Base-by-base conservation (phyloP, 1,140 invertebrate species). In the Drosophila nikananu region DNA sequence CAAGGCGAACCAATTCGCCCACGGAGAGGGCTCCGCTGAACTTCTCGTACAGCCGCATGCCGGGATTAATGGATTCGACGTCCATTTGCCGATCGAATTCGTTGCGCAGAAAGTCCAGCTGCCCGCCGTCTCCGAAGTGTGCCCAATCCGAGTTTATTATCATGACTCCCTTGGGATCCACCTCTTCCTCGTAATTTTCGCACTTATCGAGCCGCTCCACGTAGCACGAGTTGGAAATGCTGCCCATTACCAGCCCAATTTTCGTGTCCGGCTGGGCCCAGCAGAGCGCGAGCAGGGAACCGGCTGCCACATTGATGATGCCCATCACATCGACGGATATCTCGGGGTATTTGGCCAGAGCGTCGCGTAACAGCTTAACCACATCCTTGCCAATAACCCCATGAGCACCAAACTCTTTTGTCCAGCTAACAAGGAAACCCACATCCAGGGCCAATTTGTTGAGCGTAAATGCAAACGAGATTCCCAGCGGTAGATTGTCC, bases 401-500 rank as follows among this genome's bases (percentile, higher is more conserved):
- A 9, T 54, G 46, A 9, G 84, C 83, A 0, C 90, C 90, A 23
- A 82, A 92, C 35, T 81, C 81, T 35, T 86, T 89, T 1, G 99
- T 99, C 99, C 99, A 99, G 9, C 95, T 95, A 25, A 97, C 96
- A 23, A 99, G 95, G 44, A 95, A 94, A 5, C 98, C 99, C 63
- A 97, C 96, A 4, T 97, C 97, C 13, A 99, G 94, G 1, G 98
- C 97, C 52, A 97, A 94, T 92, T 99, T 99, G 44, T 94, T 94
- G 86, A 99, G 96, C 0, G 99, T 98, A 93, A 99, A 99, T 66
- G 98, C 99, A 94, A 99, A 99, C 0, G 99, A 99, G 93, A 99
- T 99, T 2, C 99, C 99, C 49, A 99, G 63, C 3, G 83, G 86
- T 1, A 92, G 57, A 21, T 80, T 23, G 95, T 97, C 97, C 57